Percentiles rank a stretch among this genome's conserved stretches.
phyloP scores from a whole-genome alignment of 1,140 invertebrate species.

The Drosophila hydei region DNA sequence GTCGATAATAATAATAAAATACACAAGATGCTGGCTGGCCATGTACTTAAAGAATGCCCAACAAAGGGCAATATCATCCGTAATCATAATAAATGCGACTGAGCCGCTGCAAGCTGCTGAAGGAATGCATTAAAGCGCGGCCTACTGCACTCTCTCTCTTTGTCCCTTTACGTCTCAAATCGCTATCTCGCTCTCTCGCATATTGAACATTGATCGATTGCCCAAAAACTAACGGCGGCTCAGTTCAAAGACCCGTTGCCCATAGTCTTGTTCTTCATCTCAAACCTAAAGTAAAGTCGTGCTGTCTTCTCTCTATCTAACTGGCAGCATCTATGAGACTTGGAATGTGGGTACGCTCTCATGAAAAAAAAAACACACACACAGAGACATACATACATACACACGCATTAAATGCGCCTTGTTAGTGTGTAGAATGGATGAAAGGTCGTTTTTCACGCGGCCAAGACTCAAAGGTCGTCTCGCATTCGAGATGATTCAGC shows the following conservation, averaged over 20 bases:
- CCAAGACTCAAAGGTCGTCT: slow-evolving; percentile 71
- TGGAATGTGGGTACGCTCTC: slow-evolving; percentile 73
- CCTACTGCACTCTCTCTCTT: slow-evolving; percentile 24
- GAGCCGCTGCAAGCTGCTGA: slow-evolving; percentile 51
- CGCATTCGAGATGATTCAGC: slow-evolving; percentile 71
- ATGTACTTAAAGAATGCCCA: slow-evolving; percentile 53
- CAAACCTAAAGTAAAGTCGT: slow-evolving; percentile 78
- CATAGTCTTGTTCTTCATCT: slow-evolving; percentile 40
- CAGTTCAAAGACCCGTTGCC: slow-evolving; percentile 66
- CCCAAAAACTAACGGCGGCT: slow-evolving; percentile 69
- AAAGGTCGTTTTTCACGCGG: slow-evolving; percentile 81
- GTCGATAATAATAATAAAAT: slow-evolving; percentile 65
- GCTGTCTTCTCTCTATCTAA: slow-evolving; percentile 44
- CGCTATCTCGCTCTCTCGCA: neutral
- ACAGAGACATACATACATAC: slow-evolving; percentile 17
- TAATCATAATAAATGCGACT: slow-evolving; percentile 79
- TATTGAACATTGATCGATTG: slow-evolving; percentile 76
- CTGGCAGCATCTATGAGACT: slow-evolving; percentile 58
- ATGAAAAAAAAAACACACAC: slow-evolving; percentile 47
- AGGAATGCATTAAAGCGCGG: slow-evolving; percentile 65
- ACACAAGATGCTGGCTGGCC: slow-evolving; percentile 44
- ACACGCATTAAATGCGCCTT: slow-evolving; percentile 63
- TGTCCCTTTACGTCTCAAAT: neutral
- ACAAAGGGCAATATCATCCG: slow-evolving; percentile 77
- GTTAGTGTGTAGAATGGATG: slow-evolving; percentile 76